Evolutionary conservation across 2,113 vertebrate genomes (phyloP), one percentile per base, ranked within the genome.

Genomic region (Phyllostomus discolor): DNA sequence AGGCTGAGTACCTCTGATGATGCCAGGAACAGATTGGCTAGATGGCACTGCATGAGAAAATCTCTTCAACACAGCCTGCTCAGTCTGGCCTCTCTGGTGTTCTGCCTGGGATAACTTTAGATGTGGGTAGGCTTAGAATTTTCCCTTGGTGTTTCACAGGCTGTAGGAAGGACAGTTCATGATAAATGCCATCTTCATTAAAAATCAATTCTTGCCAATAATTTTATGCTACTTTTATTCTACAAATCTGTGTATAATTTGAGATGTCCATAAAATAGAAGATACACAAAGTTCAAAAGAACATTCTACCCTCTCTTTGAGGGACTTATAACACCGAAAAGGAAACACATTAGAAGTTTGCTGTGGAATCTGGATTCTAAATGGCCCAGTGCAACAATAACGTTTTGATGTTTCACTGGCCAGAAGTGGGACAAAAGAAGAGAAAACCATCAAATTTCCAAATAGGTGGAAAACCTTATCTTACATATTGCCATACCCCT

Each of bases 21-120:
- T 97, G 97, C 96, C 98, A 98, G 87, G 73, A 97, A 95, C 98
- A 98, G 97, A 97, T 97, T 98, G 97, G 90, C 87, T 96, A 70
- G 35, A 24, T 94, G 94, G 95, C 81, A 95, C 64, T 5, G 0
- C 86, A 95, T 2, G 16, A 81, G 70, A 81, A 38, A 95, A 84
- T 67, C 64, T 90, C 41, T 94, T 95, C 76, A 84, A 81, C 41
- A 72, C 38, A 72, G 97, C 78, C 96, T 98, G 96, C 20, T 96
- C 97, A 88, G 67, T 96, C 96, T 97, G 97, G 75, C 86, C 85
- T 79, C 81, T 95, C 88, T 0, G 0, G 70, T 0, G 0, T 91
- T 64, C 91, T 88, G 80, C 91, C 54, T 66, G 52, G 31, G 0
- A 50, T 28, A 97, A 94, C 67, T 2, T 95, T 87, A 88, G 95